Percentiles rank a stretch among this genome's conserved stretches.
Evolutionary conservation across 2,888 invertebrate genomes (phyloP).

Genomic region (Sinodicranocentrus sp.): DNA sequence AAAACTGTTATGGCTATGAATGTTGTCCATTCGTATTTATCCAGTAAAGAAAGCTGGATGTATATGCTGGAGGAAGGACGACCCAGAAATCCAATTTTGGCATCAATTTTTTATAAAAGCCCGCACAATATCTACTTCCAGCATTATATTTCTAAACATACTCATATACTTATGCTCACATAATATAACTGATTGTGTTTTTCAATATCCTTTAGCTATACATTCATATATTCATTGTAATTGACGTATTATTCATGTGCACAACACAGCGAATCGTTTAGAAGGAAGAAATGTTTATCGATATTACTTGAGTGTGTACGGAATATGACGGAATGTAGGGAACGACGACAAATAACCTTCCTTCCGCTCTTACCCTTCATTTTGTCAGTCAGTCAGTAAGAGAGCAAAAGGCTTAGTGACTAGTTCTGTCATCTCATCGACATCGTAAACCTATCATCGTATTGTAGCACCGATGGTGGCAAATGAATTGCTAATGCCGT

Average conservation of each 20-base stretch:
- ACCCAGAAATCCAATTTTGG: conserved; percentile 66
- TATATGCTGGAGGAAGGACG: conserved; percentile 55
- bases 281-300: neutral
- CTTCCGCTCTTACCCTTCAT: conserved; percentile 52
- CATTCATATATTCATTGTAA: neutral
- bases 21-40: no score
- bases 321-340: neutral
- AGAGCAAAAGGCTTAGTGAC: conserved; percentile 6
- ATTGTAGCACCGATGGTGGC: neutral
- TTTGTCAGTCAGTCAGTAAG: conserved; percentile 38
- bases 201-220: neutral
- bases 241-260: neutral
- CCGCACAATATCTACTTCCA: conserved; percentile 13
- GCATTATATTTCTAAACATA: neutral
- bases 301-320: neutral
- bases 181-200: no score
- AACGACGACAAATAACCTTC: conserved; percentile 34
- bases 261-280: neutral
- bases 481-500: neutral
- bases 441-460: neutral
- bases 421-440: conserved; percentile 38
- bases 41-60: no score
- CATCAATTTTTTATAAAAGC: conserved; percentile 57
- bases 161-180: neutral
- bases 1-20: no score